Evolutionary conservation across 1,140 invertebrate genomes (phyloP).

Genomic region (Drosophila novamexicana): DNA sequence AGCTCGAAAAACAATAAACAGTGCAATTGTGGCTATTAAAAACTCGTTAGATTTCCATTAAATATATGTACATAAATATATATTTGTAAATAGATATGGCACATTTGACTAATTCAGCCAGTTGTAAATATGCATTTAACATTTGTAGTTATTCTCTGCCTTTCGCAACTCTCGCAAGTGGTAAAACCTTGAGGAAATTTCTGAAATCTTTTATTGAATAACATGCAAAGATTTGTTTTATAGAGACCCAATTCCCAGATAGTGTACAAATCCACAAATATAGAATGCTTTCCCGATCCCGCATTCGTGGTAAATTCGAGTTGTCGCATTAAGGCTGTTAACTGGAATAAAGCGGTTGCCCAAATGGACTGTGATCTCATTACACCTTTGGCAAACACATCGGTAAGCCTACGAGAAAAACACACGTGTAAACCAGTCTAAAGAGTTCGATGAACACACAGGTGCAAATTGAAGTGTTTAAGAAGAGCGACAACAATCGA

Average conservation of each 20-base stretch:
- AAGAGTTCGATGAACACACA: background rate
- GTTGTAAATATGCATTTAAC: too few relatives aligned
- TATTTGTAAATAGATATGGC: too few relatives aligned
- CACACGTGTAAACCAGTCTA: background rate
- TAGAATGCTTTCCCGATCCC: slow-evolving; percentile 30
- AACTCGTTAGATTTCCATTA: background rate
- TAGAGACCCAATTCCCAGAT: background rate
- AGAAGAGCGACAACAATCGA: slow-evolving; percentile 39
- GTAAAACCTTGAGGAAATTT: background rate
- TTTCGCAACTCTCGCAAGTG: background rate
- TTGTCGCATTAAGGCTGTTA: slow-evolving; percentile 32
- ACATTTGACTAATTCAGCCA: too few relatives aligned
- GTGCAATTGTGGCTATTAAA: background rate
- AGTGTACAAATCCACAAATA: slow-evolving; percentile 38
- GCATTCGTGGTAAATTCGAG: slow-evolving; percentile 4
- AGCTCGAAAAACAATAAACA: background rate
- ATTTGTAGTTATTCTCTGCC: background rate
- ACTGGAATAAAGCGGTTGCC: slow-evolving; percentile 31
- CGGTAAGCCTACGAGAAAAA: slow-evolving; percentile 7
- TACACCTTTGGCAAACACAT: slow-evolving; percentile 1
- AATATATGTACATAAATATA: too few relatives aligned
- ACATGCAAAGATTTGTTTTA: too few relatives aligned
- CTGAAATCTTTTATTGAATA: too few relatives aligned
- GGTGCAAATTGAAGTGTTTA: slow-evolving; percentile 27
- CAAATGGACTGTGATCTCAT: slow-evolving; percentile 27